These are phyloP conservation scores for Helicolenus hilgendorfi DNA, from an alignment of 2,797 vertebrate species.

Conservation along the genomic window DNA sequence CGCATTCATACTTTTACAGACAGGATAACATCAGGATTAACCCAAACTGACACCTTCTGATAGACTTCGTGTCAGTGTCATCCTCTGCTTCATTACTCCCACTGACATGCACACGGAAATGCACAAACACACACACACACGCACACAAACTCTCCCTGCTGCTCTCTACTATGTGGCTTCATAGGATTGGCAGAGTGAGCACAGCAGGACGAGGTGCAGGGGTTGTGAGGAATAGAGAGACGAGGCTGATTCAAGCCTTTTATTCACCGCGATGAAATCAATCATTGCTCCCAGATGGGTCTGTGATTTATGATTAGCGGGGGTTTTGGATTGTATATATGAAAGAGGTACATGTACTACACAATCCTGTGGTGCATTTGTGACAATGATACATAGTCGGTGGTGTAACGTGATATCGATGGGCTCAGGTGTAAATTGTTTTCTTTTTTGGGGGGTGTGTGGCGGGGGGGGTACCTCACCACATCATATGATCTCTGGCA, in stretches of 20 bases:
- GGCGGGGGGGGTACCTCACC: background rate
- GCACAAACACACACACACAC: conserved; percentile 15
- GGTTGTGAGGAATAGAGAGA: conserved; percentile 45
- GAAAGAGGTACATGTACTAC: conserved; percentile 45
- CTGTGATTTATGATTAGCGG: conserved; percentile 76
- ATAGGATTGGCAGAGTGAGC: conserved; percentile 43
- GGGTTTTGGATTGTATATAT: conserved; percentile 44
- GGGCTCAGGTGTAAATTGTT: conserved; percentile 12
- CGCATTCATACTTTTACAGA: conserved; percentile 41
- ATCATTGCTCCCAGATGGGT: conserved; percentile 74
- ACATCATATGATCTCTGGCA: background rate
- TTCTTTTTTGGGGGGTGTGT: background rate
- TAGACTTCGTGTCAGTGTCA: conserved; percentile 74
- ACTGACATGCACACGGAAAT: conserved; percentile 57
- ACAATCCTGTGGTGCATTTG: conserved; percentile 43
- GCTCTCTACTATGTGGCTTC: conserved; percentile 43
- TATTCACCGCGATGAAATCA: conserved; percentile 75
- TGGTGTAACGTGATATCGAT: conserved; percentile 44
- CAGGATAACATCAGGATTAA: conserved; percentile 76
- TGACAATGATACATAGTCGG: conserved; percentile 55
- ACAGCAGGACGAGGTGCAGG: conserved; percentile 57
- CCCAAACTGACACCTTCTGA: conserved; percentile 73
- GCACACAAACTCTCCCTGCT: background rate
- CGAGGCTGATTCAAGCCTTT: conserved; percentile 65
- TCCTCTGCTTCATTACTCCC: conserved; percentile 78